These are phyloP conservation scores for Drosophila melanica DNA, from an alignment of 1,140 invertebrate genomes.

Conservation along the genomic window DNA sequence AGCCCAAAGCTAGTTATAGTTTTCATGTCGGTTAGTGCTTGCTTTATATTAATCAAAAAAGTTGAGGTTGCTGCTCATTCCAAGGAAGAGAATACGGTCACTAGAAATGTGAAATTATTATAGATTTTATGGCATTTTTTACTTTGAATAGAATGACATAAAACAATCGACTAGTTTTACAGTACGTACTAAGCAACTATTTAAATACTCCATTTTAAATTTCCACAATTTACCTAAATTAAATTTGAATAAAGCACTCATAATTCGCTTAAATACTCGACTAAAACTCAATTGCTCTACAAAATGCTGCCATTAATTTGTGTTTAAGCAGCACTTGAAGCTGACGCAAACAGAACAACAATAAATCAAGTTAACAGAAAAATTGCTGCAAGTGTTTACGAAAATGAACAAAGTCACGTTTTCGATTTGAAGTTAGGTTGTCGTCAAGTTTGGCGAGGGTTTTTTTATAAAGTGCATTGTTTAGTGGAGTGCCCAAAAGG, in stretches of 20 bases:
- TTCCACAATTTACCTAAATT: not conserved
- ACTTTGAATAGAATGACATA: no score
- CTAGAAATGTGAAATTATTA: no score
- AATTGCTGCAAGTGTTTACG: slow-evolving; percentile 20
- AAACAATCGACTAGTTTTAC: no score
- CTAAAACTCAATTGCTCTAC: slow-evolving; percentile 6
- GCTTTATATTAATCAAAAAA: slow-evolving; percentile 3
- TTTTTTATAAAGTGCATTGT: slow-evolving; percentile 14
- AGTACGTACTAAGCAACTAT: not conserved
- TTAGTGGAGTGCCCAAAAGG: slow-evolving; percentile 29
- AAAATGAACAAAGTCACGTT: slow-evolving; percentile 38
- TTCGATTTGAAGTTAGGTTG: slow-evolving; percentile 18
- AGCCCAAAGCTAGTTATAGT: not conserved
- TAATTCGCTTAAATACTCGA: slow-evolving; percentile 15
- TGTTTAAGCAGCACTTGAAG: slow-evolving; percentile 37
- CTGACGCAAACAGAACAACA: slow-evolving; percentile 29
- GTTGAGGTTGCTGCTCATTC: not conserved
- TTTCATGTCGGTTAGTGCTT: not conserved
- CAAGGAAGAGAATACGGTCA: not conserved
- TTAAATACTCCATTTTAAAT: not conserved
- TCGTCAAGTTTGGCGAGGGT: slow-evolving; percentile 5
- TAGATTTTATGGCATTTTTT: no score
- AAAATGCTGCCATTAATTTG: slow-evolving; percentile 38
- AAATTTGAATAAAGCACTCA: not conserved
- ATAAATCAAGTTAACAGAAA: slow-evolving; percentile 17